Conservation (phyloP, 2,113 vertebrate genomes). For the Tympanuchus pallidicinctus region DNA sequence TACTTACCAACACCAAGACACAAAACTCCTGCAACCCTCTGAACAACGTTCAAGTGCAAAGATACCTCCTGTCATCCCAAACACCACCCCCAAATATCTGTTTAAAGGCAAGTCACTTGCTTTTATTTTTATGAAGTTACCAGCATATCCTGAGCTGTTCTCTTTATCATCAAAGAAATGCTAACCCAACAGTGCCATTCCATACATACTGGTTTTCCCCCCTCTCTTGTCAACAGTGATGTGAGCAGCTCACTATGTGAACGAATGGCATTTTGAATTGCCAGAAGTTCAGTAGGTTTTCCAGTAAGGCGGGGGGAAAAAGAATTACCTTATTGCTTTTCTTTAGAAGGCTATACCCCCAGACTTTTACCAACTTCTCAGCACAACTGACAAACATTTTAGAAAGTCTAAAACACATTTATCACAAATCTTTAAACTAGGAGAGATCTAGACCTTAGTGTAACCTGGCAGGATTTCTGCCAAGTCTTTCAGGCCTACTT, state of each 20-base stretch:
- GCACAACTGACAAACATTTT: background rate
- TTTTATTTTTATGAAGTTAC: background rate
- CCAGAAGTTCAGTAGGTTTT: rapidly evolving
- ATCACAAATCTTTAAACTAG: background rate
- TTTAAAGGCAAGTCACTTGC: background rate
- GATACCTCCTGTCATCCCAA: background rate
- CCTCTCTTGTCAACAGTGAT: rapidly evolving
- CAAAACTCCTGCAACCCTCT: background rate
- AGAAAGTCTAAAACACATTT: background rate
- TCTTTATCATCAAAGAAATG: background rate
- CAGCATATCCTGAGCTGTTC: background rate
- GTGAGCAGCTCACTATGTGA: rapidly evolving
- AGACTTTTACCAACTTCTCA: background rate
- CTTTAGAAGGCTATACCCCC: background rate
- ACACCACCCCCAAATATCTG: background rate
- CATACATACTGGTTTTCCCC: background rate
- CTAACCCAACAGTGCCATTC: background rate
- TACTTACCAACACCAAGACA: background rate
- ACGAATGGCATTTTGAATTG: background rate
- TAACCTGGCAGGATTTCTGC: background rate
- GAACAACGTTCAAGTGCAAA: background rate
- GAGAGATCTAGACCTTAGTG: background rate
- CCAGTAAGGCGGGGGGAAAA: background rate
- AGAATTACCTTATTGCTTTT: background rate
- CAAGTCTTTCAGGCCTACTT: background rate